Conservation (phyloP, 2,797 vertebrate species). For the Ctenopoma multispine region DNA sequence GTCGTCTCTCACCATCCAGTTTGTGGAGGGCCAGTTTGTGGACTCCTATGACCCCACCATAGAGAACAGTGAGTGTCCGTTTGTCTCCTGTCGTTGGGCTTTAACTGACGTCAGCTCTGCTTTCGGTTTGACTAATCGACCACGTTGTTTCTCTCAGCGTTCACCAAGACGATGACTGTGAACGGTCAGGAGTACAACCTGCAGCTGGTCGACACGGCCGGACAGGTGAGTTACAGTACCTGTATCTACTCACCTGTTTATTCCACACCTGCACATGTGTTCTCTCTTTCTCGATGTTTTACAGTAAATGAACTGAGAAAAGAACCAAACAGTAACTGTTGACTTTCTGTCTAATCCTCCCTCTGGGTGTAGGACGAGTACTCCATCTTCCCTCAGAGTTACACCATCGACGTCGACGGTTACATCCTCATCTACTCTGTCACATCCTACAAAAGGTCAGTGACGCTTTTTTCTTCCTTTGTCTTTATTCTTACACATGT, state of each 20-base stretch:
- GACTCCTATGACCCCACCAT: constrained; percentile 95
- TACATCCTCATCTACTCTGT: constrained; percentile 94
- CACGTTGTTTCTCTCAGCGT: constrained; percentile 78
- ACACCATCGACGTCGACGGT: constrained; percentile 94
- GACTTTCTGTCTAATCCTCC: not conserved
- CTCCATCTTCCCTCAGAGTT: constrained; percentile 93
- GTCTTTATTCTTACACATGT: not conserved
- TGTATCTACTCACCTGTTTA: too few species aligned
- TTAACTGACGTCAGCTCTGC: too few species aligned
- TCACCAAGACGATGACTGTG: constrained; percentile 92
- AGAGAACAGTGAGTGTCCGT: constrained; percentile 91
- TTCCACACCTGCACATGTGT: too few species aligned
- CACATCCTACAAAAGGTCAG: constrained; percentile 93
- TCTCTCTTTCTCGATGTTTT: too few species aligned
- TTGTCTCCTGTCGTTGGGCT: not conserved
- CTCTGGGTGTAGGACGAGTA: constrained; percentile 88
- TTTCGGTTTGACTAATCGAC: too few species aligned
- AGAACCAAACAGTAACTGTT: not conserved
- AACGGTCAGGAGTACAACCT: constrained; percentile 95
- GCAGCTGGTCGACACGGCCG: constrained; percentile 93
- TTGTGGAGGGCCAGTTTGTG: constrained; percentile 95
- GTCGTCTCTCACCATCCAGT: constrained; percentile 94
- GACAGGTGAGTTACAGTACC: constrained; percentile 83
- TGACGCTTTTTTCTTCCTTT: not conserved
- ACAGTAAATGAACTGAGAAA: too few species aligned